These are phyloP conservation scores for Camponotus pennsylvanicus DNA, from an alignment of 1,140 invertebrate species.

Conservation along the genomic window DNA sequence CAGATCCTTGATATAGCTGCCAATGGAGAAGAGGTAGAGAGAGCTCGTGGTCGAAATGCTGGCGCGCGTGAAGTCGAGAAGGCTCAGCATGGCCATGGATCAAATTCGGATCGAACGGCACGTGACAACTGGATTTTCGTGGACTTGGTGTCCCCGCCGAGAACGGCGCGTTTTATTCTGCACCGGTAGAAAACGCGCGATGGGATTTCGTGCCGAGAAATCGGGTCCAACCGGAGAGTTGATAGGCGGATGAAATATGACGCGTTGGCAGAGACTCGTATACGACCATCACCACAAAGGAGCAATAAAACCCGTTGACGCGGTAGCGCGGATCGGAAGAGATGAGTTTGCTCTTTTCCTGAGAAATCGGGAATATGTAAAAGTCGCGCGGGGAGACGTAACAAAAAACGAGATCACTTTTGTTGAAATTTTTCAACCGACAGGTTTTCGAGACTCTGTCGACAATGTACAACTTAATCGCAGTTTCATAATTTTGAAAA, in stretches of 20 bases:
- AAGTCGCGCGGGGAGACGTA: constrained; percentile 54
- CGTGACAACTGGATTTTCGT: constrained; percentile 70
- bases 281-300: constrained; percentile 50
- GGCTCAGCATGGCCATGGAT: constrained; percentile 31
- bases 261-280: background rate
- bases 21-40: background rate
- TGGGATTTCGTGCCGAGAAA: constrained; percentile 59
- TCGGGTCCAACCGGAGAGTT: constrained; percentile 41
- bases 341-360: background rate
- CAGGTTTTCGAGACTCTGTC: constrained; percentile 56
- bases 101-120: constrained; percentile 67
- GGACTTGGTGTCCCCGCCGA: constrained; percentile 38
- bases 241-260: constrained; percentile 74
- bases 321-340: background rate
- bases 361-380: constrained; percentile 39
- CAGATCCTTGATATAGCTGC: background rate
- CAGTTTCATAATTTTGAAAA: constrained; percentile 57
- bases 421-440: constrained; percentile 45
- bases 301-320: constrained; percentile 68
- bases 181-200: constrained; percentile 27
- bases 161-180: constrained; percentile 63
- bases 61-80: constrained; percentile 10
- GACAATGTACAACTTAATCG: constrained; percentile 28
- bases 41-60: constrained; percentile 14
- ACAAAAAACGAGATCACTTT: constrained; percentile 65